Evolutionary conservation across 2,888 invertebrate species (phyloP).

Genomic region (Ornithoptera alexandrae): DNA sequence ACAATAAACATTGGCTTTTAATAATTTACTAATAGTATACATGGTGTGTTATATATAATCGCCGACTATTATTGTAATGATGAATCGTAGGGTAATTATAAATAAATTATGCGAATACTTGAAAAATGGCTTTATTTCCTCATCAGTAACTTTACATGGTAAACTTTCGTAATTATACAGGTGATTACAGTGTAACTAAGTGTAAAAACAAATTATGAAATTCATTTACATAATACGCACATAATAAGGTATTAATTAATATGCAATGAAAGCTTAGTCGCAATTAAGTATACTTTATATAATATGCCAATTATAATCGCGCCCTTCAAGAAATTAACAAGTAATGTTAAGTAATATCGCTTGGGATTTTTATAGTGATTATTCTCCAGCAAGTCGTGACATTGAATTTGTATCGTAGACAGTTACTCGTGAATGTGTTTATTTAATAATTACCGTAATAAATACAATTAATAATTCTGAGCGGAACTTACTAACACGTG

Average conservation of each 20-base stretch:
- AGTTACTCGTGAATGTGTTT: no score
- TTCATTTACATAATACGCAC: not conserved
- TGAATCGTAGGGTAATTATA: constrained; percentile 2
- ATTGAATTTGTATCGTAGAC: no score
- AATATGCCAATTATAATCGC: no score
- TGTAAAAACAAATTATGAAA: constrained; percentile 37
- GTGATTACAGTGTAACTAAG: constrained; percentile 46
- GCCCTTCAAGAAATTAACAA: no score
- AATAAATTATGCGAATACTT: constrained; percentile 34
- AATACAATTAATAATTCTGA: no score
- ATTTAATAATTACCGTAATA: no score
- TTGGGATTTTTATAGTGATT: no score
- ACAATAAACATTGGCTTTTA: constrained; percentile 9
- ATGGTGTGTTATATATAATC: constrained; percentile 21
- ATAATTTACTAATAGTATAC: constrained; percentile 28
- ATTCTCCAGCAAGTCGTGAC: no score
- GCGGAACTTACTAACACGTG: no score
- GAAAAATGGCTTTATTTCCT: constrained; percentile 53
- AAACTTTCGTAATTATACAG: constrained; percentile 46
- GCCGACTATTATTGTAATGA: constrained; percentile 1
- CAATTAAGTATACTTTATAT: no score
- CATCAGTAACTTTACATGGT: constrained; percentile 47
- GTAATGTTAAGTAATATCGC: no score
- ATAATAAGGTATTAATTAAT: not conserved
- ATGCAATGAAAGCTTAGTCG: not conserved